Conservation (phyloP, 1,140 invertebrate genomes). For the Pogonomyrmex californicus region DNA sequence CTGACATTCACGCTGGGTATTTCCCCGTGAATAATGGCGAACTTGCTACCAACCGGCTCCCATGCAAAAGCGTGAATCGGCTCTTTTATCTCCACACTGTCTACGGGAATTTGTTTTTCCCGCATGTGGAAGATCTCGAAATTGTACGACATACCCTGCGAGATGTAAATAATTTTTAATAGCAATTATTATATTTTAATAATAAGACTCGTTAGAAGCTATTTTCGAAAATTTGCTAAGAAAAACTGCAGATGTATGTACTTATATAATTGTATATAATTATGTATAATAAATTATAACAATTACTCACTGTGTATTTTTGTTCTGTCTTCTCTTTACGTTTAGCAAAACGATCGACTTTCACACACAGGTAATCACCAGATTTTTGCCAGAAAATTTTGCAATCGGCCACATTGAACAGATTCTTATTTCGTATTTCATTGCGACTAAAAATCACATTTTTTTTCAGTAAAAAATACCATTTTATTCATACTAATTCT, state of each 20-base stretch:
- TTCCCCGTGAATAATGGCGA: conserved; percentile 98
- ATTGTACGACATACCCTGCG: conserved; percentile 98
- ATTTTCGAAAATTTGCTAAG: background rate
- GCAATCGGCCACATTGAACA: conserved; percentile 99
- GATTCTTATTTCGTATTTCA: conserved; percentile 98
- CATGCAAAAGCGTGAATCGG: conserved; percentile 98
- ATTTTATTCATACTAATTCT: background rate
- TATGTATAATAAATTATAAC: background rate
- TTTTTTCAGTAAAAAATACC: background rate
- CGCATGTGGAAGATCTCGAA: conserved; percentile 99
- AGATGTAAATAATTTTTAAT: conserved; percentile 16
- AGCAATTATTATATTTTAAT: background rate
- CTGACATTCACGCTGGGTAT: conserved; percentile 95
- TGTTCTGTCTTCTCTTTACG: conserved; percentile 95
- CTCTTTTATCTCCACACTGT: conserved; percentile 98
- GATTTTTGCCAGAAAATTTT: conserved; percentile 99
- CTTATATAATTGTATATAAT: background rate
- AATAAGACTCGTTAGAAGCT: conserved; percentile 7
- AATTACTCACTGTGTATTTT: conserved; percentile 94
- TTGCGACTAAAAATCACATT: conserved; percentile 88
- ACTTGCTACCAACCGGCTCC: conserved; percentile 98
- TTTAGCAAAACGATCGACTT: conserved; percentile 99
- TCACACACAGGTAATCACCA: conserved; percentile 98
- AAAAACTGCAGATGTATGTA: background rate
- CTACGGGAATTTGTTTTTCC: conserved; percentile 99